Conservation (phyloP, 2,888 invertebrate species). For the Dynastes grantii region DNA sequence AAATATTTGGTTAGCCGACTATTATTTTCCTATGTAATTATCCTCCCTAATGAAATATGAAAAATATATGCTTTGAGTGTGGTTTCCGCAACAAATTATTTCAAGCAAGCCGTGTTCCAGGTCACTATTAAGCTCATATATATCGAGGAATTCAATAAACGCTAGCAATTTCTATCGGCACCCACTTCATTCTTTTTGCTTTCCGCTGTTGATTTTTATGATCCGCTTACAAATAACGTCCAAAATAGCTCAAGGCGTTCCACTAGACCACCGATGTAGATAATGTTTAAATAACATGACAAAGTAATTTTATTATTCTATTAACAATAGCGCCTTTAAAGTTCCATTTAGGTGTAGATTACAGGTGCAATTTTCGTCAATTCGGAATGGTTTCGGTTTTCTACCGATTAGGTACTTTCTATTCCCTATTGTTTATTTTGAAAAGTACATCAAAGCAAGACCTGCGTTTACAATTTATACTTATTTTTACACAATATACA, state of each 20-base stretch:
- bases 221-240: slow-evolving; percentile 18
- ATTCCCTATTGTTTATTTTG: no score
- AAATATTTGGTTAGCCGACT: no score
- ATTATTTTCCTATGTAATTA: no score
- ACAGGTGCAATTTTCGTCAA: slow-evolving; percentile 6
- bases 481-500: no score
- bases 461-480: no score
- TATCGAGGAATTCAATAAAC: slow-evolving; percentile 3
- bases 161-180: background rate
- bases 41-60: no score
- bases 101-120: background rate
- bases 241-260: background rate
- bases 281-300: slow-evolving; percentile 39
- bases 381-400: background rate
- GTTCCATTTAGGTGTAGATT: background rate
- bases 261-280: slow-evolving; percentile 17
- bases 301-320: slow-evolving; percentile 24
- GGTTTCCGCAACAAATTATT: background rate
- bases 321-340: slow-evolving; percentile 30
- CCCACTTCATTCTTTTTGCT: slow-evolving; percentile 2
- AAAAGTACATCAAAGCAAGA: no score
- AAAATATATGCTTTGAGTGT: no score
- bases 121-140: background rate
- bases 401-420: no score
- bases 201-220: background rate